Base-by-base conservation (phyloP, 2,113 vertebrate genomes). In the Gambusia holbrooki region DNA sequence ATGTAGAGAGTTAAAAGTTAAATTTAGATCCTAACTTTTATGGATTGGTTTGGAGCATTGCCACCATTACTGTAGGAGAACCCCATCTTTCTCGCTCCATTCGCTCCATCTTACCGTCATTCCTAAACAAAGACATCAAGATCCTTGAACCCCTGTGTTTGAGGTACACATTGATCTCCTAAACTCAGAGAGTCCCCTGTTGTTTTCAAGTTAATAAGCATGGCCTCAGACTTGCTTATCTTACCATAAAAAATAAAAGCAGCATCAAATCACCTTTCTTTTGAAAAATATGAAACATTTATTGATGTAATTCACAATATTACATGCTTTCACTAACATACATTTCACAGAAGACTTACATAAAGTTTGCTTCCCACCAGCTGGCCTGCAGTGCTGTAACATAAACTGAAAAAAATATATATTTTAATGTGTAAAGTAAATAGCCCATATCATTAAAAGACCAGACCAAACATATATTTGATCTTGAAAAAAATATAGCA, bases 281-380 rank as follows among this genome's bases (percentile, higher is more conserved):
- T 84, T 86, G 71, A 92, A 90, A 88, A 92, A 87, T 92, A 88
- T 80, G 71, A 89, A 91, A 91, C 83, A 78, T 86, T 92, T 92
- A 91, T 85, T 91, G 80, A 76, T 79, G 22, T 67, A 82, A 81
- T 78, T 86, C 77, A 92, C 88, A 89, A 90, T 81, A 89, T 84
- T 74, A 89, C 92, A 92, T 90, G 84, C 87, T 76, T 85, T 76
- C 71, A 92, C 82, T 88, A 81, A 88, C 88, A 85, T 82, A 69
- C 80, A 17, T 84, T 70, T 83, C 70, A 80, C n/a, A 88, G 35
- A 85, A 89, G 25, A 90, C 84, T 75, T 66, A 73, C 89, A 89
- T 90, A 85, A 86, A 82, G 40, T 87, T 69, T 83, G 73, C 66
- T 81, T 84, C 69, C 51, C 62, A 69, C 83, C 79, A 54, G 69